These are phyloP conservation scores for Leiothrix lutea DNA, from an alignment of 2,113 vertebrate species.

Conservation along the genomic window DNA sequence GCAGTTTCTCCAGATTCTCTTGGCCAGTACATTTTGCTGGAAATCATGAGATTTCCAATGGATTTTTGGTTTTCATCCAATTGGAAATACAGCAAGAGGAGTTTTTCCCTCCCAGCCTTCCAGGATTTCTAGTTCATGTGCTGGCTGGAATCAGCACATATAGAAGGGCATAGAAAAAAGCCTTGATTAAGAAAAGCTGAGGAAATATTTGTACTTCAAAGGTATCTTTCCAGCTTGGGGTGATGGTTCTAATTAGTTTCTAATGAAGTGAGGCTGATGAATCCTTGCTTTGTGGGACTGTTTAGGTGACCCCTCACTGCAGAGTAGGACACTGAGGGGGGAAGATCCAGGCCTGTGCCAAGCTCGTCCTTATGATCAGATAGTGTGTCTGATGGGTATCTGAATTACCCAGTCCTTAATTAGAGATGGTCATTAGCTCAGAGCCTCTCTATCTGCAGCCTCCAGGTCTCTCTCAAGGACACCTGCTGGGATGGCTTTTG, in stretches of 20 bases:
- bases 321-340: neutral
- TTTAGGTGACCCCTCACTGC: neutral
- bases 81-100: conserved; percentile 9
- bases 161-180: neutral
- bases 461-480: neutral
- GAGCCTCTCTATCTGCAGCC: neutral
- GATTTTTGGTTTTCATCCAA: conserved; percentile 7
- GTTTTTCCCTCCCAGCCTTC: conserved; percentile 40
- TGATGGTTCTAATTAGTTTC: conserved; percentile 15
- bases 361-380: neutral
- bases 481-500: neutral
- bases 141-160: neutral
- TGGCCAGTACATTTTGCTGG: neutral
- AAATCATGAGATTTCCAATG: conserved; percentile 23
- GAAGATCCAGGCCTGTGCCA: neutral
- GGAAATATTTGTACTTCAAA: conserved; percentile 47
- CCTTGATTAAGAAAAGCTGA: conserved; percentile 36
- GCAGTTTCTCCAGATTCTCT: conserved; percentile 22
- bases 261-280: neutral
- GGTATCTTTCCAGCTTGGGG: conserved; percentile 12
- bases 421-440: neutral
- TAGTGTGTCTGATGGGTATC: neutral
- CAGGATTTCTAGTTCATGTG: conserved; percentile 29
- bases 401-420: neutral
- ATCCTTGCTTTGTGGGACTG: neutral